Evolutionary conservation across 2,113 vertebrate species (phyloP).

Genomic region (Gadus macrocephalus): DNA sequence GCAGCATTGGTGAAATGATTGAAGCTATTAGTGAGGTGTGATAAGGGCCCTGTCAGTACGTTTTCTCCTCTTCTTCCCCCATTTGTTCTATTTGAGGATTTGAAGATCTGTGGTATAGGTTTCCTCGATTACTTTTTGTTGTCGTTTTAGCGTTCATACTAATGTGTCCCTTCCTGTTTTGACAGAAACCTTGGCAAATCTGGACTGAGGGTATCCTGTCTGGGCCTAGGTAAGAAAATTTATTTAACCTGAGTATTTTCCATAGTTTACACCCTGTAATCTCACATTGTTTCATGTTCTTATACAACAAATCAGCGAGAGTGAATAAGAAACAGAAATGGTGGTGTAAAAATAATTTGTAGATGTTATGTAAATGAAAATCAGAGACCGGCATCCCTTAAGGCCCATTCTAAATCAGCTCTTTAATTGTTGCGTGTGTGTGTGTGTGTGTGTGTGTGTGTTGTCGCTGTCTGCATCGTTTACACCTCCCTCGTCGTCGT

Average conservation of each 20-base stretch:
- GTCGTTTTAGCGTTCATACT: conserved; percentile 28
- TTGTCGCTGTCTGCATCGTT: not conserved
- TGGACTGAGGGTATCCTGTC: conserved; percentile 93
- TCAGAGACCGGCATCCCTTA: too few species aligned
- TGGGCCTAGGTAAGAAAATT: conserved; percentile 83
- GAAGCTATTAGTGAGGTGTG: not conserved
- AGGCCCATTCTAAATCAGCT: too few species aligned
- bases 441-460: conserved; percentile 1
- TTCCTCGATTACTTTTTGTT: not conserved
- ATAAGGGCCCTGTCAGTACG: not conserved
- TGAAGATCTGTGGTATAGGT: not conserved
- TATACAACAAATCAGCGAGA: too few species aligned
- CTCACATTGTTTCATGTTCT: too few species aligned
- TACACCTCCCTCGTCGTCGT: conserved; percentile 13
- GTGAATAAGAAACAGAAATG: too few species aligned
- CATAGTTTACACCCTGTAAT: too few species aligned
- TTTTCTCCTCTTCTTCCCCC: not conserved
- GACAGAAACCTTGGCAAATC: conserved; percentile 97
- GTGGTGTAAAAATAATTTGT: too few species aligned
- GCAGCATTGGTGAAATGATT: not conserved
- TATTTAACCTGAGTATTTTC: too few species aligned
- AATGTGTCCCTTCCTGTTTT: conserved; percentile 58
- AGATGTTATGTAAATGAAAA: too few species aligned
- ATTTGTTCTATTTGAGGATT: not conserved
- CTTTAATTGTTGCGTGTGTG: not conserved